Conservation (phyloP, 2,797 vertebrate genomes). For the Prunella strophiata region DNA sequence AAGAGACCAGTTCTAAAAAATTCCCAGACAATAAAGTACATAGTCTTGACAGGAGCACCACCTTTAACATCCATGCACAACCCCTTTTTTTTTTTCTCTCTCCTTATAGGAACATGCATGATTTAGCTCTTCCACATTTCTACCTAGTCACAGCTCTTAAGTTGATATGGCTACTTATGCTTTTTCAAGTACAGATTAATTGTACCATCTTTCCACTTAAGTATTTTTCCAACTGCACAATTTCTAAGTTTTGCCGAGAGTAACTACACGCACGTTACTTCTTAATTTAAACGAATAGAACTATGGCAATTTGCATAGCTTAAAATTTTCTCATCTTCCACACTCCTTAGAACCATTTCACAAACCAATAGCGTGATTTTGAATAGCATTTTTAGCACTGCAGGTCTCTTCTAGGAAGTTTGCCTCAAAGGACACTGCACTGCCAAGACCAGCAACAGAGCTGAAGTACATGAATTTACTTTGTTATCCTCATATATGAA, state of each 20-base stretch:
- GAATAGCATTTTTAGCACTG: background rate
- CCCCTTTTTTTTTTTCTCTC: background rate
- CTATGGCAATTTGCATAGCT: background rate
- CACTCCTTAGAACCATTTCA: background rate
- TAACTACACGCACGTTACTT: background rate
- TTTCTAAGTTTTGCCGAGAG: slow-evolving; percentile 1
- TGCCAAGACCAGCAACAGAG: background rate
- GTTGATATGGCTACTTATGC: background rate
- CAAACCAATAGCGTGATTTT: background rate
- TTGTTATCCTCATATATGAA: background rate
- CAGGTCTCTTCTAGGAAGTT: background rate
- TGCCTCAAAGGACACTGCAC: background rate
- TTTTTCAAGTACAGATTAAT: background rate
- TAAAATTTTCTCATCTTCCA: background rate
- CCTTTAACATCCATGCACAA: background rate
- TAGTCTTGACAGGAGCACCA: background rate
- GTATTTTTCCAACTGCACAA: background rate
- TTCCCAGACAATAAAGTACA: slow-evolving; percentile 26
- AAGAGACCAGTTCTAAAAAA: slow-evolving; percentile 48
- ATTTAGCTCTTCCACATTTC: background rate
- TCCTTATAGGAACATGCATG: background rate
- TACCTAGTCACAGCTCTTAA: background rate
- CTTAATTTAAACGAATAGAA: background rate
- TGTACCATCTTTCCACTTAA: background rate
- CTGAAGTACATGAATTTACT: background rate